Evolutionary conservation across 1,140 invertebrate species (phyloP).

Genomic region (Aphelinus certus): DNA sequence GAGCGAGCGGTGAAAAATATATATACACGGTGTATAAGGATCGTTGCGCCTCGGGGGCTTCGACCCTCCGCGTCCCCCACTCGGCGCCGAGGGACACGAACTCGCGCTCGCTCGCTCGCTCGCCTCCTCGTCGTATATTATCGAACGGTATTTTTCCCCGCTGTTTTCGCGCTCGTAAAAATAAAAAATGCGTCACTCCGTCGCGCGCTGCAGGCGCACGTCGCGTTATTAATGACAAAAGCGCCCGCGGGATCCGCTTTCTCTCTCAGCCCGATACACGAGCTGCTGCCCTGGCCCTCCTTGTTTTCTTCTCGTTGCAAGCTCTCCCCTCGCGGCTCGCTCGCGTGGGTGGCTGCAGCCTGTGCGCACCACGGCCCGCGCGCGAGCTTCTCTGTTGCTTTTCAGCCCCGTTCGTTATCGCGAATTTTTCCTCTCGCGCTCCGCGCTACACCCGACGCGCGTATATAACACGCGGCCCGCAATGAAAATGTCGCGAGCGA

Average conservation of each 20-base stretch:
- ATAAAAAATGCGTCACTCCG: slow-evolving; percentile 36
- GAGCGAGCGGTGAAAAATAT: slow-evolving; percentile 15
- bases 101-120: background rate
- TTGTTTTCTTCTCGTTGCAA: background rate
- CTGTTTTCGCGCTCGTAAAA: slow-evolving; percentile 32
- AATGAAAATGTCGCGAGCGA: too few relatives aligned
- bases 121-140: slow-evolving; percentile 25
- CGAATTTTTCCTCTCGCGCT: too few relatives aligned
- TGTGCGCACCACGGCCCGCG: too few relatives aligned
- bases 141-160: slow-evolving; percentile 36
- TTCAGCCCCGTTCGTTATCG: too few relatives aligned
- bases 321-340: too few relatives aligned
- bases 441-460: too few relatives aligned
- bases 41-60: slow-evolving; percentile 25
- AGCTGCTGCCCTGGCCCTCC: too few relatives aligned
- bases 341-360: too few relatives aligned
- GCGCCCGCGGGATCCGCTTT: slow-evolving; percentile 15
- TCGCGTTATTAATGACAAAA: slow-evolving; percentile 32
- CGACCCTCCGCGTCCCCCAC: slow-evolving; percentile 20
- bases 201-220: background rate
- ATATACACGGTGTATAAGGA: slow-evolving; percentile 4
- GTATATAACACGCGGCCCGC: too few relatives aligned
- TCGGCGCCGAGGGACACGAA: too few relatives aligned
- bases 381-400: too few relatives aligned
- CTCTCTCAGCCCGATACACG: too few relatives aligned